Conservation (phyloP, 2,113 vertebrate species). For the Urocitellus parryii region DNA sequence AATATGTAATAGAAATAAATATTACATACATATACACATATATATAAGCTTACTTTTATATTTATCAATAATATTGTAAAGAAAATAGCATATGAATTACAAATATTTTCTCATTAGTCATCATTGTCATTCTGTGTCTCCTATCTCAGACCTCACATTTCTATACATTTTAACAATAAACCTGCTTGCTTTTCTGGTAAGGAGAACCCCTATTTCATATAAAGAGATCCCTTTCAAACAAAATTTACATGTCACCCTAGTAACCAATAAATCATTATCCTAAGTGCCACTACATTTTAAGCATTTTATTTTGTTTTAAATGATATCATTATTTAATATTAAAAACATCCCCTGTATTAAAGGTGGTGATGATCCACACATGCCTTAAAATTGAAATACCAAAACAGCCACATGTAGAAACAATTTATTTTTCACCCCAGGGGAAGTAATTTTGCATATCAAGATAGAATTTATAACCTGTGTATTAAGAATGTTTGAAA, state of each 20-base stretch:
- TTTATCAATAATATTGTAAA: neutral
- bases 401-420: neutral
- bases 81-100: neutral
- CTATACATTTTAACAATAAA: slow-evolving; percentile 15
- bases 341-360: neutral
- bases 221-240: neutral
- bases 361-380: neutral
- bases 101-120: neutral
- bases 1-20: neutral
- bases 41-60: neutral
- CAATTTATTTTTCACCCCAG: neutral
- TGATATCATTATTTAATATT: neutral
- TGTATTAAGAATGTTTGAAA: neutral
- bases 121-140: neutral
- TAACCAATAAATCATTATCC: neutral
- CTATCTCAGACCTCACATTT: neutral
- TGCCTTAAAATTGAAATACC: neutral
- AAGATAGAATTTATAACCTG: neutral
- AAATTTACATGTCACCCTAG: neutral
- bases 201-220: neutral
- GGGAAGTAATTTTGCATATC: neutral
- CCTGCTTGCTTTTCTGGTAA: neutral
- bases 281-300: neutral
- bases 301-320: slow-evolving; percentile 22
- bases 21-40: neutral